These are phyloP conservation scores for Tricholaema leucomelas DNA, from an alignment of 2,113 vertebrate species.

Conservation along the genomic window DNA sequence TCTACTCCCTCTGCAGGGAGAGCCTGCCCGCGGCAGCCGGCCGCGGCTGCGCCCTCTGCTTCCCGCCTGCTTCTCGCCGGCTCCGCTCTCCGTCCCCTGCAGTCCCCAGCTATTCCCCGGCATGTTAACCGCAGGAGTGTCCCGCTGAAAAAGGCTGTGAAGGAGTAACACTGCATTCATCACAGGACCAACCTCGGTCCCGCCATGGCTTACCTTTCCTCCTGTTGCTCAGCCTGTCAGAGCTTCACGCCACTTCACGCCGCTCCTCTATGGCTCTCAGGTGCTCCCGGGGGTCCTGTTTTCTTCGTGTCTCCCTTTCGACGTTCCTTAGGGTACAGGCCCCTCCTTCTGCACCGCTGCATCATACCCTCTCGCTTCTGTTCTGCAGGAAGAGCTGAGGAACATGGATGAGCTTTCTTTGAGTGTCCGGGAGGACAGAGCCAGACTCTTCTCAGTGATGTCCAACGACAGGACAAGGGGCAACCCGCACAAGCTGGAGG, in stretches of 20 bases:
- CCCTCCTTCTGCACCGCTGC: not conserved
- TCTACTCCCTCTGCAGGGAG: slow-evolving; percentile 75
- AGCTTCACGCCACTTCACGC: not conserved
- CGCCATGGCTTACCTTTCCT: not conserved
- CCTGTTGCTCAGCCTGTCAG: not conserved
- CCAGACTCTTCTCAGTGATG: too few relatives aligned
- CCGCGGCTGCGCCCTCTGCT: not conserved
- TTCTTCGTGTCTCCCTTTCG: not conserved
- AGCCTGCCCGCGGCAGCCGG: not conserved
- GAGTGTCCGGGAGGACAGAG: too few relatives aligned
- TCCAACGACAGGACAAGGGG: too few relatives aligned
- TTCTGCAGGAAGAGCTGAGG: not conserved
- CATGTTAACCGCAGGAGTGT: accelerated
- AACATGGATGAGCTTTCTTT: accelerated
- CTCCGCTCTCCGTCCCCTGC: accelerated
- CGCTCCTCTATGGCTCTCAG: not conserved
- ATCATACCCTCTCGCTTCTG: accelerated
- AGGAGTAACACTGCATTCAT: accelerated
- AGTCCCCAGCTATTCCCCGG: accelerated
- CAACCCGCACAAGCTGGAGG: too few relatives aligned
- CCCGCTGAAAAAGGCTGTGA: not conserved
- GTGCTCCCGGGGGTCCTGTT: not conserved
- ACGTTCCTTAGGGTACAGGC: not conserved
- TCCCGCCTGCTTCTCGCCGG: accelerated
- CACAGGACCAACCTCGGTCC: not conserved